A percentile compares a stretch with the other conserved stretches of the same genome.
Conservation (phyloP, 2,888 invertebrate species). For the Phymatocera aterrima region DNA sequence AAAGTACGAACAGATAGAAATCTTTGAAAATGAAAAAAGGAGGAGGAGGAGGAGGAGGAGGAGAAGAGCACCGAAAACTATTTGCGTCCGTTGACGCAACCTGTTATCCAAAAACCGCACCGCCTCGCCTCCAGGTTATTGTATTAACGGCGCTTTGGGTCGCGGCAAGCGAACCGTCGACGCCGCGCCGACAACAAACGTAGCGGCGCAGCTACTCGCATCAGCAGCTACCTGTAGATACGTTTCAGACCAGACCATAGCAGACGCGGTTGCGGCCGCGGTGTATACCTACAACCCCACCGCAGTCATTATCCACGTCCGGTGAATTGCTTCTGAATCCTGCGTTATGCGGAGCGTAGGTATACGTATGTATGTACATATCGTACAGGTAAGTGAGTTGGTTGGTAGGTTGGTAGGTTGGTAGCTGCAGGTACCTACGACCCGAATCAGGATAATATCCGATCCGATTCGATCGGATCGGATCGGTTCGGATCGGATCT, state of each 20-base stretch:
- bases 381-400: no score
- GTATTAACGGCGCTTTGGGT: slow-evolving; percentile 52
- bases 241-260: slow-evolving; percentile 21
- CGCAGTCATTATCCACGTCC: slow-evolving; percentile 68
- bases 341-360: neutral
- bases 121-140: slow-evolving; percentile 61
- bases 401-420: no score
- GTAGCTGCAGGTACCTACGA: no score
- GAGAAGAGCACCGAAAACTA: slow-evolving; percentile 62
- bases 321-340: slow-evolving; percentile 61
- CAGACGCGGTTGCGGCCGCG: slow-evolving; percentile 28
- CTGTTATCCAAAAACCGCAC: slow-evolving; percentile 70
- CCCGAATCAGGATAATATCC: no score
- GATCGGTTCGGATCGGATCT: no score
- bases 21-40: no score
- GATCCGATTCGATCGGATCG: no score
- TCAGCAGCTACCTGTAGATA: slow-evolving; percentile 27
- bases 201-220: slow-evolving; percentile 20
- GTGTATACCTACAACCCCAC: slow-evolving; percentile 50
- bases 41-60: no score
- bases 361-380: no score
- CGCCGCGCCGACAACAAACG: neutral
- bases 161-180: slow-evolving; percentile 16
- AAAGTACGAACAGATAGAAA: no score
- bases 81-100: slow-evolving; percentile 66